Base-by-base conservation (phyloP, 2,113 vertebrate genomes). In the Zingel zingel region DNA sequence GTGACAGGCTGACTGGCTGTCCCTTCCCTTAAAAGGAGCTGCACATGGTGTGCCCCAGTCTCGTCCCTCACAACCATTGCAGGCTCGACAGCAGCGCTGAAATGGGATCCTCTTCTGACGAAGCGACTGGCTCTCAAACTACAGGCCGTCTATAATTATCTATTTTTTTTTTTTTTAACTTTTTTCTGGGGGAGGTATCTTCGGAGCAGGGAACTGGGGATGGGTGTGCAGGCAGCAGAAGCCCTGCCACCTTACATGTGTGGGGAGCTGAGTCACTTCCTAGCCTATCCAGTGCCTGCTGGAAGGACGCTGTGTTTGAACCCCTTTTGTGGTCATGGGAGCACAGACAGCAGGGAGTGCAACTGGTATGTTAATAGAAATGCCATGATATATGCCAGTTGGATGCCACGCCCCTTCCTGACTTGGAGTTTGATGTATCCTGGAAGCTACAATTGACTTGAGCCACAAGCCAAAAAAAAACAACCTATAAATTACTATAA, bases 21-120 rank as follows among this genome's bases (percentile, higher is more conserved):
- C 88, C 72, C 87, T 90, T 83, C 79, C 94, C 94, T 94, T 95
- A 94, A 88, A 96, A 95, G 95, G 94, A 89, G 87, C 90, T 86
- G 86, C 91, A 91, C 91, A 85, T 88, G 89, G 85, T 53, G 8
- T 68, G 2, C 54, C 78, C 57, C 81, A 21, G 80, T 76, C 86
- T 82, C 75, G 72, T 85, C 89, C 88, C 87, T 78, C 68, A 51
- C 70, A 56, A 53, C 84, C 83, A 85, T 87, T 84, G 86, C 85
- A 74, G 89, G 82, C 88, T 90, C 56, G 65, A 84, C 71, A 59
- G 79, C 81, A 51, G 63, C 61, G 39, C 78, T 93, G 93, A 90
- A 94, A 95, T 36, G 84, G 72, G 91, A 92, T 89, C 92, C 88
- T 80, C 67, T 64, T 86, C 84, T 91, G 84, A 86, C 68, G 85